Evolutionary conservation across 92 coral and sea anemone species (phyloP).

Genomic region (Hydrozoanthus gracilis): DNA sequence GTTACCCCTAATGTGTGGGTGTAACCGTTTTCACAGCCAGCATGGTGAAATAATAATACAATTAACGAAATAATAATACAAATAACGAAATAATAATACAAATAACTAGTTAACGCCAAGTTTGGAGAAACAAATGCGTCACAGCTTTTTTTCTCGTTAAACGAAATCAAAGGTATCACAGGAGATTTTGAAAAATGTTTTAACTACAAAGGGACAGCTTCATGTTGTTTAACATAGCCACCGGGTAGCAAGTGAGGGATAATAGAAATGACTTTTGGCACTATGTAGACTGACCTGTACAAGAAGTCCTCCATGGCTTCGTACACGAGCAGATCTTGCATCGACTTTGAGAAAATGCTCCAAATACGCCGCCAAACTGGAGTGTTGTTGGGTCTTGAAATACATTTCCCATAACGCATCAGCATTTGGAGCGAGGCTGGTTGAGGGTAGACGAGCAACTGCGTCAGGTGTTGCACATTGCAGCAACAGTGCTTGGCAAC

Average conservation of each 20-base stretch:
- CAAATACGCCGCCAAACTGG: conserved; percentile 78
- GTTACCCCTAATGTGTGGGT: no score
- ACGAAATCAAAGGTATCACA: background rate
- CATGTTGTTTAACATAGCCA: no score
- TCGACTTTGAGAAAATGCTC: conserved; percentile 49
- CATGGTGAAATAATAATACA: no score
- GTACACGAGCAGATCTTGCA: conserved; percentile 1
- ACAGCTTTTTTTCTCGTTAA: background rate
- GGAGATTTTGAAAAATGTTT: no score
- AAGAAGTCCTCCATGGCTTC: conserved; percentile 57
- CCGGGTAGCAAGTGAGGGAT: no score
- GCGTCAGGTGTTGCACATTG: conserved; percentile 93
- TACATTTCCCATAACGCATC: conserved; percentile 69
- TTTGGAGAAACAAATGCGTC: background rate
- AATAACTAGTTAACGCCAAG: background rate
- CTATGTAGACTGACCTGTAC: conserved; percentile 67
- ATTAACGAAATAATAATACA: background rate
- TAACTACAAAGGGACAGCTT: no score
- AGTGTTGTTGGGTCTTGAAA: conserved; percentile 78
- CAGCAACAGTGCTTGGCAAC: conserved; percentile 68
- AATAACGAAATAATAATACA: background rate
- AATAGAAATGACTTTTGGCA: no score
- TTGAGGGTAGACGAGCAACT: conserved; percentile 79
- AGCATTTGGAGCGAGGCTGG: conserved; percentile 66
- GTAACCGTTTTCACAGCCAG: no score